Evolutionary conservation across 2,888 invertebrate species (phyloP).

Genomic region (Sclerodermus sp.): DNA sequence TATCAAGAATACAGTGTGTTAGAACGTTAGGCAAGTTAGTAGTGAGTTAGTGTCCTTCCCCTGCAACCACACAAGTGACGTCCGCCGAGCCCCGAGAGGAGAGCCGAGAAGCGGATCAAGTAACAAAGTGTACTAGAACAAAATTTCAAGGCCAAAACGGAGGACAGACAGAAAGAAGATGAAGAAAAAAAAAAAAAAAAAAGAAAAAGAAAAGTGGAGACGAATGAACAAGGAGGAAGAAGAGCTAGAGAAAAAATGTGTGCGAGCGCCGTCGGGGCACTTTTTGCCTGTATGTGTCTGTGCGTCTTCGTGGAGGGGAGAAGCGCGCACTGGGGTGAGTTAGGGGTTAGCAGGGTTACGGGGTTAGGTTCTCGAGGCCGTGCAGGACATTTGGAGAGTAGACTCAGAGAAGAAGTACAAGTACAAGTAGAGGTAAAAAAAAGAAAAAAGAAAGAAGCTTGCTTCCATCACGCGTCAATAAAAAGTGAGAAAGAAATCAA

Average conservation of each 20-base stretch:
- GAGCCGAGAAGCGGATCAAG: conserved; percentile 55
- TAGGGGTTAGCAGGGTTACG: conserved; percentile 44
- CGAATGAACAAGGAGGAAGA: conserved; percentile 12
- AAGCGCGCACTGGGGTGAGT: conserved; percentile 30
- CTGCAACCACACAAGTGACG: conserved; percentile 55
- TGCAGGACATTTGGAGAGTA: conserved; percentile 39
- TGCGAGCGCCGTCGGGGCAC: conserved; percentile 10
- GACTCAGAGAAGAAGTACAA: conserved; percentile 10
- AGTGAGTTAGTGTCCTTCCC: conserved; percentile 46
- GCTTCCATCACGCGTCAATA: conserved; percentile 19
- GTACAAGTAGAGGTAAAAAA: conserved; percentile 14
- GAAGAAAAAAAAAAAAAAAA: conserved; percentile 9
- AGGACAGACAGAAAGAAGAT: conserved; percentile 17
- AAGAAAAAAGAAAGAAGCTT: conserved; percentile 12
- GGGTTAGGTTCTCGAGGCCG: conserved; percentile 41
- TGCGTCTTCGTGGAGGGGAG: background rate
- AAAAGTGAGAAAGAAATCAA: conserved; percentile 14
- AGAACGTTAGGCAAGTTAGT: conserved; percentile 50
- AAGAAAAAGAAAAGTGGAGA: conserved; percentile 20
- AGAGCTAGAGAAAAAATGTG: conserved; percentile 4
- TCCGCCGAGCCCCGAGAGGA: conserved; percentile 59
- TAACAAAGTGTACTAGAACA: conserved; percentile 9
- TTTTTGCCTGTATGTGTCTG: conserved; percentile 13
- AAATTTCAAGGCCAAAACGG: conserved; percentile 16
- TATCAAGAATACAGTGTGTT: conserved; percentile 5